Evolutionary conservation across 2,888 invertebrate genomes (phyloP), one percentile per base, ranked within the genome.

Genomic region (Pollenia griseotomentosa): DNA sequence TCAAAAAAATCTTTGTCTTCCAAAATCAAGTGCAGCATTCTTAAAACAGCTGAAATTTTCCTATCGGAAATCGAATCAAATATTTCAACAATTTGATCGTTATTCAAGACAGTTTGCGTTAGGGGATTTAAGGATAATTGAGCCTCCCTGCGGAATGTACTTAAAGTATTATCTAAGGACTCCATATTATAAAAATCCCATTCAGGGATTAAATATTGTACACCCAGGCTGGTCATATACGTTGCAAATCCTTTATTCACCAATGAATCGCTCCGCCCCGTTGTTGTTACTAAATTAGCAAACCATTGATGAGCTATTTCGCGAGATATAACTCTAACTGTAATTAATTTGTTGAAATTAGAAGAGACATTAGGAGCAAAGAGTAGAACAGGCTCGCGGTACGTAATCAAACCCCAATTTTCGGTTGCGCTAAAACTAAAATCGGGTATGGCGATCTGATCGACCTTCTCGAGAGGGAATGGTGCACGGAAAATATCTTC

Each of bases 401-500:
- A 98, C 0, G 97, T 98, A 88, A 98, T 96, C 84, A 98, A 94
- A 2, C 97, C 96, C 93, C 93, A 93, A 87, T 93, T 93, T 92
- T 98, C 98, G 98, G 98, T 98, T 51, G 98, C 98, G 40, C 97
- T 97, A 73, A 96, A 96, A 71, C 95, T 95, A 91, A 98, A 98
- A 90, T 98, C 97, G 0, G 98, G 97, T 71, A 98, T 95, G 0
- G 97, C 97, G 16, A 96, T 95, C 93, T 96, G 95, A 92, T 97
- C 96, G 53, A 95, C 94, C 93, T 96, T 96, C 5, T 95, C 94
- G 65, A 96, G 90, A 0, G 96, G 96, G 90, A 95, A 96, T 82
- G 94, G 94, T 53, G 96, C 95, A 82, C 94, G 94, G 90, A 96
- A 96, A 90, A 95, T 95, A 16, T 94, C 92, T 86, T 94, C 94